Evolutionary conservation across 2,888 invertebrate species (phyloP), one percentile per base, ranked within the genome.

Genomic region (Oligia fasciuncula): DNA sequence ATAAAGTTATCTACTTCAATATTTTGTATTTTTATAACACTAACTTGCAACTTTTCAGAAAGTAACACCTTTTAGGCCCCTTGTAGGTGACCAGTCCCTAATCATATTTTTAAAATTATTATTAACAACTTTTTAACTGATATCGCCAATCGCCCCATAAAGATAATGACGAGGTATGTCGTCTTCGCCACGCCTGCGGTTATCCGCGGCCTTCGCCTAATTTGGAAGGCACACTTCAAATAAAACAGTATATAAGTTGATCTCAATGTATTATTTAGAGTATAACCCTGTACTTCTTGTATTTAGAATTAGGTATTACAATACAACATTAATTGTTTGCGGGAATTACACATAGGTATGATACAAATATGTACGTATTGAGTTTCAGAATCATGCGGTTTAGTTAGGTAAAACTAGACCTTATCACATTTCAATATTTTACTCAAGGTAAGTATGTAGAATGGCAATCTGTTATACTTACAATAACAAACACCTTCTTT

Each of bases 281-380:
- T 89, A 89, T 89, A 89, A 93, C 93, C 93, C 93, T 93, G 93
- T 93, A 88, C 86, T 87, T 91, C 83, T 89, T 90, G 85, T 88
- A 89, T 92, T 71, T 91, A 93, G 91, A 92, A 92, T 91, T 86
- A 90, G 77, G 83, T 88, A 84, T 85, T 89, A 89, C 84, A 79
- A 88, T 85, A 85, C 80, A 87, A 85, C 78, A 87, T 81, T 80
- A 60, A 80, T 85, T 80, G 81, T 79, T 83, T 83, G 79, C 76
- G 49, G 83, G 73, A 80, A 83, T 86, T 88, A 85, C 82, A 88
- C 77, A 65, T 73, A 80, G 72, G 68, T 80, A 81, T 79, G 69
- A 88, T 86, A 86, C 82, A 83, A 82, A 82, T 82, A 82, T 80
- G 87, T 84, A 88, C 63, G 80, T 83, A 84, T 86, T 80, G 80